These are phyloP conservation scores for Diuraphis noxia DNA, from an alignment of 1,140 invertebrate species.

Conservation along the genomic window DNA sequence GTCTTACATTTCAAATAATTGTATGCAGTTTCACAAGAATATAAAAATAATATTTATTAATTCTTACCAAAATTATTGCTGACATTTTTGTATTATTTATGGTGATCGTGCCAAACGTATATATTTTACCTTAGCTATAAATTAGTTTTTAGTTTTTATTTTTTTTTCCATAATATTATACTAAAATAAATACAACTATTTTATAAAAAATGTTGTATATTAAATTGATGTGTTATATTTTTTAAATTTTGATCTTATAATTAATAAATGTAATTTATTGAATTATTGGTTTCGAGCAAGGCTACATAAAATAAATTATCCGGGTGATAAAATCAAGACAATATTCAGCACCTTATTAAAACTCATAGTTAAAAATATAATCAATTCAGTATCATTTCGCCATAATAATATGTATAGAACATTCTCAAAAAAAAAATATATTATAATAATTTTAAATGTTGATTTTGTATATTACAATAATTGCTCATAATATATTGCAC, in stretches of 20 bases:
- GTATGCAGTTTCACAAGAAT: background rate
- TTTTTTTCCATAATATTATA: background rate
- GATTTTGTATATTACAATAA: background rate
- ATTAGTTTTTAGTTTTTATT: background rate
- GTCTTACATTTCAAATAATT: background rate
- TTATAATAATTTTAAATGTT: too few relatives aligned
- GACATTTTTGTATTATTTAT: background rate
- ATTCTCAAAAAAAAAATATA: too few relatives aligned
- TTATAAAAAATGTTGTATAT: background rate
- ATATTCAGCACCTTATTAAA: background rate
- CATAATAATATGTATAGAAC: too few relatives aligned
- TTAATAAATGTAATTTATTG: background rate
- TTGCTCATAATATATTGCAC: background rate
- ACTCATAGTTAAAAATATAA: too few relatives aligned
- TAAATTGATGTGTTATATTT: background rate
- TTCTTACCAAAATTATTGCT: background rate
- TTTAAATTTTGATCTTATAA: background rate
- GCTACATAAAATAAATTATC: too few relatives aligned
- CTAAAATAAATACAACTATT: background rate
- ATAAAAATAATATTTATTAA: background rate
- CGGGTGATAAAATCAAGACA: background rate
- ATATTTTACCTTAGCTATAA: background rate
- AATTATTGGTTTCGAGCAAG: background rate
- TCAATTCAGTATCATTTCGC: too few relatives aligned
- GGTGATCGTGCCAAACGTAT: background rate